These are phyloP conservation scores for Crotalus viridis DNA, from an alignment of 2,113 vertebrate genomes.

Conservation along the genomic window DNA sequence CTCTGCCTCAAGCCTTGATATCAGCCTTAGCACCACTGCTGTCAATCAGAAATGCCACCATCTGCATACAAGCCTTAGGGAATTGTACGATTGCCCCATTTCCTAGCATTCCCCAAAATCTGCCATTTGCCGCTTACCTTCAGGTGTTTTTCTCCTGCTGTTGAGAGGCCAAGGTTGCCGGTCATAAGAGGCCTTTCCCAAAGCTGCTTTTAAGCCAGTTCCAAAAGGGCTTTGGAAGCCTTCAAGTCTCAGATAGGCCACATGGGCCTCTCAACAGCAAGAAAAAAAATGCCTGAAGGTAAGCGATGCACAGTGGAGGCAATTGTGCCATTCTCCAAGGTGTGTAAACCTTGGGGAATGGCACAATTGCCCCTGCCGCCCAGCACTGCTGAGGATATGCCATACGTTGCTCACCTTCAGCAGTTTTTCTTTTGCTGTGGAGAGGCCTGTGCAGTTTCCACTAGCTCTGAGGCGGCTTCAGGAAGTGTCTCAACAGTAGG, in stretches of 20 bases:
- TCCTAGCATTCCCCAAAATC: neutral
- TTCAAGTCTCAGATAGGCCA: neutral
- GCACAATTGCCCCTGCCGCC: neutral
- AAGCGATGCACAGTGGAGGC: neutral
- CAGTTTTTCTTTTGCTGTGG: neutral
- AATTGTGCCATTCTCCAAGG: neutral
- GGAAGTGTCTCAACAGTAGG: neutral
- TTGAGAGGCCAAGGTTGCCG: neutral
- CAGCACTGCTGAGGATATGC: neutral
- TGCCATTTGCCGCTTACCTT: neutral
- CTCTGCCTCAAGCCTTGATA: neutral
- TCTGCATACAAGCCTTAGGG: neutral
- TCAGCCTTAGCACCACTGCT: neutral
- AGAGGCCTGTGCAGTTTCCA: neutral
- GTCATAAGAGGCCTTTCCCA: neutral
- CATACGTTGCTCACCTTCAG: neutral
- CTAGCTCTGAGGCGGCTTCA: neutral
- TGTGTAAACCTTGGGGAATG: neutral
- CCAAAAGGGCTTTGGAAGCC: neutral
- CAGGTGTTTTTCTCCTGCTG: neutral
- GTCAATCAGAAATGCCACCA: too few relatives aligned
- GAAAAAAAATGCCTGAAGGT: neutral
- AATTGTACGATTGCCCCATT: neutral
- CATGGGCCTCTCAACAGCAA: neutral
- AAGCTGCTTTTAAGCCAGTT: neutral